phyloP scores from a whole-genome alignment of 2,888 invertebrate genomes.

The Athrips mouffetella region DNA sequence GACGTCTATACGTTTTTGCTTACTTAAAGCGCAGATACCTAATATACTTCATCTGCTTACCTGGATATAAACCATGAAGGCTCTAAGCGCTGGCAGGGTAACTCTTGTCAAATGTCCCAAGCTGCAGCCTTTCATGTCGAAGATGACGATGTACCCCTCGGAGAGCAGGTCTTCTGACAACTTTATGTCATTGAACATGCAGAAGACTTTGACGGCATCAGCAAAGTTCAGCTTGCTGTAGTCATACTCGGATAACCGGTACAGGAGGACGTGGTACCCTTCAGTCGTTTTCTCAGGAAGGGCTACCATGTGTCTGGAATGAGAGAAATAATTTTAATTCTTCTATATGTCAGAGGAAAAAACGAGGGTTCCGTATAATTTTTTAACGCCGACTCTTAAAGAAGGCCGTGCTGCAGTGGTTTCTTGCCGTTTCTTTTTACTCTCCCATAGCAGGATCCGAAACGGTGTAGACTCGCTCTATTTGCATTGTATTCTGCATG shows the following conservation, averaged over 20 bases:
- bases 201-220: constrained; percentile 80
- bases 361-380: too few species aligned
- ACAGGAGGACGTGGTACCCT: constrained; percentile 80
- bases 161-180: constrained; percentile 79
- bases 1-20: too few species aligned
- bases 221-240: constrained; percentile 81
- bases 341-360: too few species aligned
- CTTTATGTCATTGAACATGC: constrained; percentile 83
- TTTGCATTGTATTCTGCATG: too few species aligned
- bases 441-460: too few species aligned
- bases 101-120: constrained; percentile 82
- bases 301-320: constrained; percentile 80
- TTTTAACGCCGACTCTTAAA: too few species aligned
- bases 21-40: not conserved
- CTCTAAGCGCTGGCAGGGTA: constrained; percentile 79
- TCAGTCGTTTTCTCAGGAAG: constrained; percentile 80
- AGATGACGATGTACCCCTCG: constrained; percentile 80
- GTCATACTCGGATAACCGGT: constrained; percentile 79
- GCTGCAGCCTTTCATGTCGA: constrained; percentile 83
- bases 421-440: too few species aligned
- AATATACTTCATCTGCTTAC: constrained; percentile 39
- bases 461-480: too few species aligned
- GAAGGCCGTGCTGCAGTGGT: too few species aligned
- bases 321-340: not conserved
- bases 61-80: constrained; percentile 83